phyloP scores from a whole-genome alignment of 2,113 vertebrate species.

The Lagopus leucura region DNA sequence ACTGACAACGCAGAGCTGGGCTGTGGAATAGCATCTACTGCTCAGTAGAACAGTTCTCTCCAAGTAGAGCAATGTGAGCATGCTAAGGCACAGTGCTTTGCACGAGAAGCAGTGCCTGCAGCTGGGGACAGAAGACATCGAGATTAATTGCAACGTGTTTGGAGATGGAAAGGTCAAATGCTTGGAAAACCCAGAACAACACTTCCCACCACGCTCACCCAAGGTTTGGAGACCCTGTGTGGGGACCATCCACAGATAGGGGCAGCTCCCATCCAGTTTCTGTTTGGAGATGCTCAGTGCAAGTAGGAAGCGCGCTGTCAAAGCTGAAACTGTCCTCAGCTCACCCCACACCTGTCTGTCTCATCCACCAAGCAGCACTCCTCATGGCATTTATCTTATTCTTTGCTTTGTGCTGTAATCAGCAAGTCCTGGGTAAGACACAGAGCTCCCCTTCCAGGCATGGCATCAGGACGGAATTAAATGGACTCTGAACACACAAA shows the following conservation, averaged over 20 bases:
- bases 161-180: neutral
- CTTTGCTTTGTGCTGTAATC: neutral
- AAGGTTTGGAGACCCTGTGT: neutral
- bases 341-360: neutral
- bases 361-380: neutral
- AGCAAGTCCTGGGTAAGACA: slow-evolving; percentile 9
- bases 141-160: neutral
- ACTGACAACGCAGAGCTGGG: neutral
- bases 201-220: neutral
- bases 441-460: neutral
- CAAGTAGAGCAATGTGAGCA: neutral
- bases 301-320: neutral
- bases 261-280: too few relatives aligned
- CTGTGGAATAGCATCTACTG: neutral
- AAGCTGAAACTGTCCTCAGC: neutral
- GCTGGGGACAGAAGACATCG: neutral
- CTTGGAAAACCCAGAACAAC: neutral
- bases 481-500: neutral
- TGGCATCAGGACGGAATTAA: neutral
- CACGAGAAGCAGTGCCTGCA: neutral
- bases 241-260: neutral
- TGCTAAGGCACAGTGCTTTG: neutral
- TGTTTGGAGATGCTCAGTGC: neutral
- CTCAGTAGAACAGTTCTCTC: neutral
- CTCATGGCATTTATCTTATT: neutral